Base-by-base conservation (phyloP, 2,888 invertebrate species). In the Fragum fragum region DNA sequence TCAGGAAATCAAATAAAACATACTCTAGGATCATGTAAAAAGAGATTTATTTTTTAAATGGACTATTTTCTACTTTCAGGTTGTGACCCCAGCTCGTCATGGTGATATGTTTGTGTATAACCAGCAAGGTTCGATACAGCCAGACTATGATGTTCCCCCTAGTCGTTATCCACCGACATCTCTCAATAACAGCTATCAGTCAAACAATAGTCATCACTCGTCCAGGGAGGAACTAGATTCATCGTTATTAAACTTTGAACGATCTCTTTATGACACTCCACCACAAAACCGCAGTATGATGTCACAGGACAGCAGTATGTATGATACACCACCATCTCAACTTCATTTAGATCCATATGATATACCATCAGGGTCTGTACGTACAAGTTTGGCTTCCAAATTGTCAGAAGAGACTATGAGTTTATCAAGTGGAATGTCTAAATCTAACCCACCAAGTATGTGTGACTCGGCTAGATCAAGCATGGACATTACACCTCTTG, bases 391-490 rank as follows among this genome's bases (percentile, higher is more conserved):
- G n/a, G 87, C 92, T 53, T 94, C 94, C n/a, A 90, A 92, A 66
- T 85, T 91, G 18, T 94, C 94, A 6, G 92, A 90, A n/a, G 93
- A 93, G 63, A 93, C 94, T 1, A 89, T 90, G 79, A 92, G 93
- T 42, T 87, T 91, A 47, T 91, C 93, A 6, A 92, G 93, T 76
- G 91, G 93, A 69, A 74, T 83, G 39, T 96, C 66, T 94, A 96
- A 76, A 95, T 96, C 86, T 18, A 88, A 88, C 61, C 86, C 88
- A 95, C 96, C 89, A 95, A 96, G 89, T 96, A 96, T 83, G 94
- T 92, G 93, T 76, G 95, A 95, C 75, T 96, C 96, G 55, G 95
- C 95, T 86, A 94, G 96, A 86, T 96, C 95, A 32, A 95, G 95
- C 83, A 93, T 94, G 84, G 94, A 94, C 75, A 89, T 92, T 66